Conservation (phyloP, 1,140 invertebrate species). For the Pentalonia nigronervosa region DNA sequence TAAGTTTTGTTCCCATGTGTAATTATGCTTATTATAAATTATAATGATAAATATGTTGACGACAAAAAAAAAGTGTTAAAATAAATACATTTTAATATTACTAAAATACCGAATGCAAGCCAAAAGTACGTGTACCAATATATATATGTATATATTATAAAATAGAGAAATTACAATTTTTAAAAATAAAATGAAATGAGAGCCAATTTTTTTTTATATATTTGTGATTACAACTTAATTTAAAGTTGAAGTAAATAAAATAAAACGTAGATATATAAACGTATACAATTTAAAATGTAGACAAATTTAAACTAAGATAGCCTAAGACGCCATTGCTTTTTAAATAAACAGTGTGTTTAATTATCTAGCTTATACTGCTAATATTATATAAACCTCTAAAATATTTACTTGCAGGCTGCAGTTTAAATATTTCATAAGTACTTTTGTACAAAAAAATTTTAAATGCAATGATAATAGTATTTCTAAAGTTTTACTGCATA, state of each 20-base stretch:
- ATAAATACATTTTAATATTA: conserved; percentile 41
- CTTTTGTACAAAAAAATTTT: neutral
- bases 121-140: conserved; percentile 36
- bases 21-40: conserved; percentile 20
- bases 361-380: conserved; percentile 28
- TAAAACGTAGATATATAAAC: conserved; percentile 12
- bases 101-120: conserved; percentile 47
- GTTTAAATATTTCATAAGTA: neutral
- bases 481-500: neutral
- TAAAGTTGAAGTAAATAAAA: conserved; percentile 45
- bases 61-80: conserved; percentile 13
- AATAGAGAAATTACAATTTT: conserved; percentile 38
- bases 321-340: conserved; percentile 18
- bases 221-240: conserved; percentile 39
- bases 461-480: neutral
- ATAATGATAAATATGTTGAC: conserved; percentile 44
- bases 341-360: conserved; percentile 33
- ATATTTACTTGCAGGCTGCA: neutral
- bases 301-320: conserved; percentile 43
- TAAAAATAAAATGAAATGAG: conserved; percentile 47
- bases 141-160: conserved; percentile 16
- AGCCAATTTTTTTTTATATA: conserved; percentile 46
- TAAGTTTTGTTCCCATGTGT: neutral
- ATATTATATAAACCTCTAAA: conserved; percentile 30
- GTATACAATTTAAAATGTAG: conserved; percentile 27